A percentile compares a stretch with the other conserved stretches of the same genome.
Evolutionary conservation across 1,140 invertebrate genomes (phyloP).

Genomic region (Drosophila ohnishii): DNA sequence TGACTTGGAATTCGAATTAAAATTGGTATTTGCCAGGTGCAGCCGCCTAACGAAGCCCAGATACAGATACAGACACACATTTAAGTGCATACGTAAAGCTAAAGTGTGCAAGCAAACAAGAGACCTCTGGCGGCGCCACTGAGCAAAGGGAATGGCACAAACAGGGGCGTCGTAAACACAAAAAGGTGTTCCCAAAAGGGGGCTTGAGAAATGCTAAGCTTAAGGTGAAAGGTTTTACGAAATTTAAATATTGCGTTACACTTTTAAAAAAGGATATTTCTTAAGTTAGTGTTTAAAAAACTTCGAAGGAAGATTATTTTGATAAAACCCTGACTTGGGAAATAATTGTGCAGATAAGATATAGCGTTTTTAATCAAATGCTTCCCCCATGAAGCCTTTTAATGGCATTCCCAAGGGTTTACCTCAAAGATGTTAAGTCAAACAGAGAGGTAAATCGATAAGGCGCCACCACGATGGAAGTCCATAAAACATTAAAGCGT

Average conservation of each 20-base stretch:
- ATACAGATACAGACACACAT: conserved; percentile 21
- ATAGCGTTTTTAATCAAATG: too few relatives aligned
- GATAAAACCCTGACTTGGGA: too few relatives aligned
- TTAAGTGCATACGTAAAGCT: conserved; percentile 12
- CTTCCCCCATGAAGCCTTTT: neutral
- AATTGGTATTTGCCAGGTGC: conserved; percentile 39
- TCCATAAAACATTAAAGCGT: conserved; percentile 49
- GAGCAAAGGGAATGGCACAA: conserved; percentile 54
- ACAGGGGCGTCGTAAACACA: conserved; percentile 44
- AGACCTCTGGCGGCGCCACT: conserved; percentile 28
- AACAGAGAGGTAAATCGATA: conserved; percentile 42
- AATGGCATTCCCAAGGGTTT: neutral
- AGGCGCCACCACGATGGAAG: conserved; percentile 32
- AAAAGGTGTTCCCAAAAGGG: neutral
- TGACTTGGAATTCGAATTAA: conserved; percentile 34
- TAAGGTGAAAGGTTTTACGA: neutral
- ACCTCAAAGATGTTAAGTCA: conserved; percentile 12
- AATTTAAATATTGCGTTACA: neutral
- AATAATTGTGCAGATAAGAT: neutral
- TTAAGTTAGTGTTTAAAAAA: too few relatives aligned
- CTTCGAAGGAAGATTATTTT: too few relatives aligned
- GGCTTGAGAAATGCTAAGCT: neutral
- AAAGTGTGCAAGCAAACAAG: conserved; percentile 37
- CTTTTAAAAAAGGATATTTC: neutral
- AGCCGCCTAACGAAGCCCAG: conserved; percentile 31